Conservation (phyloP, 2,888 invertebrate genomes). For the Drosophila atroscutellata region DNA sequence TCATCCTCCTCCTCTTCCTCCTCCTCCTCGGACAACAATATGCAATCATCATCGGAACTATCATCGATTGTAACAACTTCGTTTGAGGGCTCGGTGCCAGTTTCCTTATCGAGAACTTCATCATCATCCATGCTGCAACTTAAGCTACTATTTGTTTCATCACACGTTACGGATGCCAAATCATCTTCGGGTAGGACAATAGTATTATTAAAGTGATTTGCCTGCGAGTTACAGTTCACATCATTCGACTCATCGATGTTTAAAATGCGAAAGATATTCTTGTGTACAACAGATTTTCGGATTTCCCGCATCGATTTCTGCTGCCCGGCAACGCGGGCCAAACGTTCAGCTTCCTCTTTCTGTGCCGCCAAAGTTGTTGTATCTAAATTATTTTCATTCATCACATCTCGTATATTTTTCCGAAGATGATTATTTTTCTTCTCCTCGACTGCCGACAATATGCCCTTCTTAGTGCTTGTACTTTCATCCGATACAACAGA, state of each 20-base stretch:
- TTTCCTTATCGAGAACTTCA: constrained; percentile 53
- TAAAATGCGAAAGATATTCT: constrained; percentile 87
- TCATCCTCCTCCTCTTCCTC: constrained; percentile 91
- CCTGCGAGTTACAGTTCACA: constrained; percentile 46
- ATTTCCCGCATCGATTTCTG: constrained; percentile 93
- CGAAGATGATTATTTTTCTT: constrained; percentile 87
- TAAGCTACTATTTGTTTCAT: constrained; percentile 71
- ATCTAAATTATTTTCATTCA: constrained; percentile 96
- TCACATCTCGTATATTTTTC: constrained; percentile 95
- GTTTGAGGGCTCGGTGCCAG: constrained; percentile 46
- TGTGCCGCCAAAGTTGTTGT: constrained; percentile 96
- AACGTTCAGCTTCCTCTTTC: constrained; percentile 95
- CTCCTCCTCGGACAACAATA: constrained; percentile 94
- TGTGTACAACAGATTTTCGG: constrained; percentile 90
- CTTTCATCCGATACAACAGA: constrained; percentile 56
- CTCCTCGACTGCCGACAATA: constrained; percentile 67
- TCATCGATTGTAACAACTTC: constrained; percentile 91
- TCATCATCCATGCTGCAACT: constrained; percentile 69
- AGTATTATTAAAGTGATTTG: constrained; percentile 42
- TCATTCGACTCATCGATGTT: constrained; percentile 70
- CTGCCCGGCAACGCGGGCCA: constrained; percentile 93
- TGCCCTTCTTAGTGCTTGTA: constrained; percentile 53
- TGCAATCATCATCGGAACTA: constrained; percentile 93
- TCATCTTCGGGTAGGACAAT: constrained; percentile 63
- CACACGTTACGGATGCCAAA: constrained; percentile 57